Base-by-base conservation (phyloP, 2,797 vertebrate species). In the Botia almorhae region DNA sequence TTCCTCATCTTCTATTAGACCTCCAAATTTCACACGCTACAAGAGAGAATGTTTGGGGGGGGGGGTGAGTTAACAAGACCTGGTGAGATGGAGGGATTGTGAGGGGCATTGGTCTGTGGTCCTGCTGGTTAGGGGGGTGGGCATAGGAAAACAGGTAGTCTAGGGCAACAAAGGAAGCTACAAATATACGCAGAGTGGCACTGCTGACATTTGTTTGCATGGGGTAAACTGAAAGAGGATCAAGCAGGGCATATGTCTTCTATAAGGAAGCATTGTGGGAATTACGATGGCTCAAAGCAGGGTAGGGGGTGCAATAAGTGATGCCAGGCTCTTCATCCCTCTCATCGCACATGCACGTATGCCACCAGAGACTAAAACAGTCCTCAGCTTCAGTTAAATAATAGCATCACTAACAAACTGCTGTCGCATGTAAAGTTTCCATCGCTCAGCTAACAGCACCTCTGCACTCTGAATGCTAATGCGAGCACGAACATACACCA, bases 401-500 rank as follows among this genome's bases (percentile, higher is more conserved):
- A 55, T 58, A 68, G 69, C 16, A 0, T 46, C 81, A 80, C 82
- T 80, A 85, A 72, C 63, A 55, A 71, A 64, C 80, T 29, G 21
- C 46, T n/a, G 61, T 33, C 1, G 16, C 63, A 78, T 78, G 64
- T 64, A 21, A 83, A 85, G 55, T 85, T 85, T 85, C 83, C 83
- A 80, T 75, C 36, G 4, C 23, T 80, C 78, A 83, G 89, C 89
- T 89, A 89, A 85, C 88, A 36, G 84, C 81, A 83, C 82, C 87
- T 88, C 85, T 89, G 87, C 85, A 84, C 79, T 88, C 75, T 87
- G 91, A 92, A 92, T 93, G 90, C 90, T 92, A 93, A 93, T 92
- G 87, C 86, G 87, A 85, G 90, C 91, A 93, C 90, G 85, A 63
- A 80, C 61, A 14, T 74, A 50, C 36, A 82, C 76, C 73, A 36